Evolutionary conservation across 2,797 vertebrate genomes (phyloP).

Genomic region (Coregonus ussuriensis): DNA sequence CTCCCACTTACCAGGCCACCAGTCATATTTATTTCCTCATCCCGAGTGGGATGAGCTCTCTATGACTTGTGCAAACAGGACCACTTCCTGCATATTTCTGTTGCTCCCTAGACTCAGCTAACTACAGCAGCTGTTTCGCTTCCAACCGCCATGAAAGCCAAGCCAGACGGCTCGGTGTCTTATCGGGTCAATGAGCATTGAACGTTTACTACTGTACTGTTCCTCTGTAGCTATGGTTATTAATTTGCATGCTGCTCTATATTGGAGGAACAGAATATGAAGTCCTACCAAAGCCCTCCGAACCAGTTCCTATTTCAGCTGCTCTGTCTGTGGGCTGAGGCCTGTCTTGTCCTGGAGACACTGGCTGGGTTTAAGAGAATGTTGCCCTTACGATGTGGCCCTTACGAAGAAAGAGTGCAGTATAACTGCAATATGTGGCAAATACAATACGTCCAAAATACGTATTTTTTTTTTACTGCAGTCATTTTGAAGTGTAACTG

Average conservation of each 20-base stretch:
- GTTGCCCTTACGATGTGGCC: too few relatives aligned
- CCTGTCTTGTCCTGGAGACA: too few relatives aligned
- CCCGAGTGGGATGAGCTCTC: conserved; percentile 13
- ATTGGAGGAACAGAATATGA: background rate
- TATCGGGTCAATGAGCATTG: background rate
- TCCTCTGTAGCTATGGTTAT: background rate
- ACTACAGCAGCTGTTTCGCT: conserved; percentile 34
- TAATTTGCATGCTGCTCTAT: background rate
- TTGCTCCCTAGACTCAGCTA: conserved; percentile 32
- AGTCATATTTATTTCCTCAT: conserved; percentile 15
- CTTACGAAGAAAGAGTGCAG: too few relatives aligned
- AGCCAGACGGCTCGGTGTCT: conserved; percentile 19
- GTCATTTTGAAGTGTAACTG: too few relatives aligned
- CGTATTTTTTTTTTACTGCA: too few relatives aligned
- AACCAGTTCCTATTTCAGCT: too few relatives aligned
- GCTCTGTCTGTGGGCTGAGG: too few relatives aligned
- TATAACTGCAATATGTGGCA: too few relatives aligned
- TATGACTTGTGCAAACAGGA: conserved; percentile 20
- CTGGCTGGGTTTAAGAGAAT: too few relatives aligned
- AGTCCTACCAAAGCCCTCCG: background rate
- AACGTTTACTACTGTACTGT: background rate
- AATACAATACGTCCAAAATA: too few relatives aligned
- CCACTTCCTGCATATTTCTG: conserved; percentile 39
- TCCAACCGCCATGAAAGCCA: conserved; percentile 19
- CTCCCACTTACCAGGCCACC: background rate